Evolutionary conservation across 2,797 vertebrate species (phyloP), one percentile per base, ranked within the genome.

Genomic region (Falco cherrug): DNA sequence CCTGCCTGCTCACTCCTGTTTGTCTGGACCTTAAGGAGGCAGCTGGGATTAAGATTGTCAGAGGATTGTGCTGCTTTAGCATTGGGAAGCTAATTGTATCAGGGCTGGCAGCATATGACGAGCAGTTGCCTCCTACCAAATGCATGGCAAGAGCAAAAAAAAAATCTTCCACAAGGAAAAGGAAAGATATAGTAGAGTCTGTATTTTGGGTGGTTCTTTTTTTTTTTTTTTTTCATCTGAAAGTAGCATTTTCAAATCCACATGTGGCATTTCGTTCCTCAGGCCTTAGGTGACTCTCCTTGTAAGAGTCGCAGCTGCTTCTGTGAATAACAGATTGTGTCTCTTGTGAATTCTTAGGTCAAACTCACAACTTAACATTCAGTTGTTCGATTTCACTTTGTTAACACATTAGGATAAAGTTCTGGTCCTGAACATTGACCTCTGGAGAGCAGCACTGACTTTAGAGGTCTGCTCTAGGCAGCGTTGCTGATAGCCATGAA

Each of bases 1-100:
- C 98, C 98, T 97, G 96, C 93, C 97, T 97, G 97, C 95, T 97
- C 93, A 24, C 96, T 97, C 39, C 64, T 95, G 93, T 97, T 97
- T 97, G 94, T 94, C 92, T 97, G 95, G 94, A 91, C 94, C 87
- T 96, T 95, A 95, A 97, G 91, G 78, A 97, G 93, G 96, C 84
- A 96, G 93, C 79, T 94, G 91, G 86, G 94, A 98, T 97, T 97
- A 97, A 95, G 95, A 84, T 86, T 96, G 97, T 96, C 97, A 96
- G 96, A 92, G 84, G 83, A 91, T 91, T 81, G 86, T 86, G 31
- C 89, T 87, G 87, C 77, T 89, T 97, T 96, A 76, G 56, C 78
- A 37, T 65, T 10, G 2, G 77, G 56, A 94, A 61, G 60, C 91
- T 97, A 91, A 97, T 95, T 96, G 73, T 87, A 68, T 80, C 4